Evolutionary conservation across 2,888 invertebrate genomes (phyloP).

Genomic region (Cecidostiba fungosa): DNA sequence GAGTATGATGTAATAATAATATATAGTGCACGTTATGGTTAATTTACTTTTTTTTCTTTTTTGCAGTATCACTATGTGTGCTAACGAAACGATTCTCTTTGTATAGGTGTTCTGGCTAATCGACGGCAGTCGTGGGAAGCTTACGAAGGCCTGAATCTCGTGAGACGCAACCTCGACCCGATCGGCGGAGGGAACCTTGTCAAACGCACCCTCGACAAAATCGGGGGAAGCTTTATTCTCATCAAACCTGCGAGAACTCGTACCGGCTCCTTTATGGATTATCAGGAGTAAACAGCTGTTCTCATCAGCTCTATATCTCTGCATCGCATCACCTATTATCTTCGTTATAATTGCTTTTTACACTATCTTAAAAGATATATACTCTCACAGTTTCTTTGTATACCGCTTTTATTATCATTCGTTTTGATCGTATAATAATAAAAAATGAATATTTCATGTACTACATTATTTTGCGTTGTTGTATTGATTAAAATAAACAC

Average conservation of each 20-base stretch:
- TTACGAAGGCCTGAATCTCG: constrained; percentile 66
- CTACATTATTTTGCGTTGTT: too few relatives aligned
- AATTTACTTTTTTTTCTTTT: background rate
- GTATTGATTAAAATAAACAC: too few relatives aligned
- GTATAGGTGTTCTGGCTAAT: background rate
- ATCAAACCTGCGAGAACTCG: background rate
- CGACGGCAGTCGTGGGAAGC: background rate
- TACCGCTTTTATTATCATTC: too few relatives aligned
- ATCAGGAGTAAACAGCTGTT: background rate
- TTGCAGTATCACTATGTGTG: background rate
- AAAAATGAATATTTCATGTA: too few relatives aligned
- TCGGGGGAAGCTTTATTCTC: background rate
- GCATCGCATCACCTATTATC: background rate
- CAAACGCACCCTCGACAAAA: background rate
- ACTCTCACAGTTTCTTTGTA: too few relatives aligned
- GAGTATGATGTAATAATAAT: too few relatives aligned
- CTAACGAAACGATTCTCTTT: background rate
- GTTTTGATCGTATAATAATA: too few relatives aligned
- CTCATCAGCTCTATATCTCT: background rate
- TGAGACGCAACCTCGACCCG: constrained; percentile 71
- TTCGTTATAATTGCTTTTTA: background rate
- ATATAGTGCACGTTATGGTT: background rate
- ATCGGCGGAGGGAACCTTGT: constrained; percentile 80
- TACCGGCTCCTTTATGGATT: background rate
- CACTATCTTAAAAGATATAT: too few relatives aligned